phyloP scores from a whole-genome alignment of 1,140 invertebrate genomes.

The Drosophila micromelanica region DNA sequence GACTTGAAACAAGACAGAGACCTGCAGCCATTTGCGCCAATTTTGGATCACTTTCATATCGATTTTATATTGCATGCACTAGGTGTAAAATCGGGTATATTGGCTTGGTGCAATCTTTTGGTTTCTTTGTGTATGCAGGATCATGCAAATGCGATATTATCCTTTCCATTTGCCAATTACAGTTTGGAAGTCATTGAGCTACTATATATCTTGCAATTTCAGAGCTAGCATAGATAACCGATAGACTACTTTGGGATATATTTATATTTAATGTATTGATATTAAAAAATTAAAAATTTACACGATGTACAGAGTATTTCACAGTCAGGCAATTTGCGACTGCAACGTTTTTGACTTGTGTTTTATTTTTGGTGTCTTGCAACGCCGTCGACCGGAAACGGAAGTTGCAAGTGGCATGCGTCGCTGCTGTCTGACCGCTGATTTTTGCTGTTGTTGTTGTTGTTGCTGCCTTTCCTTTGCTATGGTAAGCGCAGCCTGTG shows the following conservation, averaged over 20 bases:
- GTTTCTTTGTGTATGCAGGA: too few relatives aligned
- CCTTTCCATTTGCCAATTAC: too few relatives aligned
- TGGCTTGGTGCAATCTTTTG: too few relatives aligned
- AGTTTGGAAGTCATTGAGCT: too few relatives aligned
- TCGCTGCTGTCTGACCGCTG: slow-evolving; percentile 50
- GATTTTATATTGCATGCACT: slow-evolving; percentile 29
- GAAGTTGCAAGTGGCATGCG: slow-evolving; percentile 75
- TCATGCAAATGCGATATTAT: too few relatives aligned
- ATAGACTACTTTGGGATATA: too few relatives aligned
- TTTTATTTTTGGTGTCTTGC: slow-evolving; percentile 43
- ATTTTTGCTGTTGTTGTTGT: slow-evolving; percentile 6
- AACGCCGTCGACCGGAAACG: slow-evolving; percentile 55
- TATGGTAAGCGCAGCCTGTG: slow-evolving; percentile 23
- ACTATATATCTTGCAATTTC: too few relatives aligned
- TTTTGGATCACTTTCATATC: slow-evolving; percentile 58
- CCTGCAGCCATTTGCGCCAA: slow-evolving; percentile 43
- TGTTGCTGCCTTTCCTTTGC: slow-evolving; percentile 10
- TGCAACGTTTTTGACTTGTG: slow-evolving; percentile 3
- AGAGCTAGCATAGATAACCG: too few relatives aligned
- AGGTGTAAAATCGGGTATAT: neutral
- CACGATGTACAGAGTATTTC: neutral
- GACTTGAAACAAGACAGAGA: slow-evolving; percentile 27
- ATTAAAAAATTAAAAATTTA: too few relatives aligned
- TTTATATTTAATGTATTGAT: too few relatives aligned
- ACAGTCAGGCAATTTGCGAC: neutral